Percentiles rank a stretch among this genome's conserved stretches.
These are phyloP conservation scores for Entelurus aequoreus DNA, from an alignment of 2,113 vertebrate species.

Conservation along the genomic window DNA sequence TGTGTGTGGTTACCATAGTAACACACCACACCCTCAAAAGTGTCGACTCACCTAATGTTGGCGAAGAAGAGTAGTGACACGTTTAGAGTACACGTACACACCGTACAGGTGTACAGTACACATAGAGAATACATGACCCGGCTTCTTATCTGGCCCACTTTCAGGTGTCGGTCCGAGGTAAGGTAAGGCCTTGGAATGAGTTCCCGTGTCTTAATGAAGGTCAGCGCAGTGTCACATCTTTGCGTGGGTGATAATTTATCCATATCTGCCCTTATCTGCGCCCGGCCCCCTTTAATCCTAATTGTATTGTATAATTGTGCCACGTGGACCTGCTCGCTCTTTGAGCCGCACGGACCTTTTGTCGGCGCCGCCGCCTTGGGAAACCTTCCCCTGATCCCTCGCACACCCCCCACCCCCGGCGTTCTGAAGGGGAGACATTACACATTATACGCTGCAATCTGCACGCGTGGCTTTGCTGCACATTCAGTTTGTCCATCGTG, in stretches of 20 bases:
- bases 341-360: constrained; percentile 59
- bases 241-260: constrained; percentile 77
- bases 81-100: too few relatives aligned
- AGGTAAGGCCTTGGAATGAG: constrained; percentile 43
- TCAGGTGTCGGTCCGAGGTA: too few relatives aligned
- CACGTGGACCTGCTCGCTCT: constrained; percentile 66
- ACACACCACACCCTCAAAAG: neutral
- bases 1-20: neutral
- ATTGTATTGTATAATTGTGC: constrained; percentile 80
- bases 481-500: neutral
- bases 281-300: constrained; percentile 78
- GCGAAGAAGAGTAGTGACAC: too few relatives aligned
- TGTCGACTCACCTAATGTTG: neutral
- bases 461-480: neutral
- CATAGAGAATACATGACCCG: too few relatives aligned
- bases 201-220: constrained; percentile 77
- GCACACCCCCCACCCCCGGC: neutral
- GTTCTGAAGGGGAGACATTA: neutral
- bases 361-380: constrained; percentile 68
- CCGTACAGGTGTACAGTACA: too few relatives aligned
- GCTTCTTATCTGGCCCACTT: too few relatives aligned
- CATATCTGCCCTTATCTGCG: constrained; percentile 76
- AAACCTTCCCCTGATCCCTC: neutral
- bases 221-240: constrained; percentile 75
- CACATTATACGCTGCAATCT: neutral